Evolutionary conservation across 2,113 vertebrate species (phyloP).

Genomic region (Apodemus sylvaticus): DNA sequence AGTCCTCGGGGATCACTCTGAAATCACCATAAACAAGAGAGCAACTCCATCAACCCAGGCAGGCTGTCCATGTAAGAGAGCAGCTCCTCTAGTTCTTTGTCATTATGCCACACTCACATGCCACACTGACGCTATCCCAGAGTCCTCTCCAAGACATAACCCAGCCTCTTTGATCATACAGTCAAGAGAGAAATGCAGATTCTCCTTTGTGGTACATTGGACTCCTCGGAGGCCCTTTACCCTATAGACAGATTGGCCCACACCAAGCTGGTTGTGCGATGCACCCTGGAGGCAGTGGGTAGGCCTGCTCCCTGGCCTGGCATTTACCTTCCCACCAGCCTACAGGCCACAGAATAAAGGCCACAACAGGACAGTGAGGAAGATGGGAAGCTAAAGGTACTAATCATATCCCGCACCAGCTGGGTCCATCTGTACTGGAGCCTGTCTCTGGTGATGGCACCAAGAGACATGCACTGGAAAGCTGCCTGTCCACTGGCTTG

Average conservation of each 20-base stretch:
- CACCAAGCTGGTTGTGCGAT: not conserved
- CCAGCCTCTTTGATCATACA: not conserved
- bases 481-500: slow-evolving; percentile 52
- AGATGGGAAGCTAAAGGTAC: not conserved
- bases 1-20: not conserved
- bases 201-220: not conserved
- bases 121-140: not conserved
- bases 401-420: slow-evolving; percentile 60
- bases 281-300: not conserved
- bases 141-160: not conserved
- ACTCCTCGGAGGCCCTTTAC: not conserved
- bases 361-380: not conserved
- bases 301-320: not conserved
- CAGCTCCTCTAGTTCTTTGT: not conserved
- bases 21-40: not conserved
- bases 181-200: not conserved
- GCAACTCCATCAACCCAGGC: not conserved
- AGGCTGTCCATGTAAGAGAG: not conserved
- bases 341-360: not conserved
- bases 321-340: not conserved
- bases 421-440: slow-evolving; percentile 36
- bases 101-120: not conserved
- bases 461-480: slow-evolving; percentile 40
- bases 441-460: slow-evolving; percentile 62
- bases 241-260: not conserved